Evolutionary conservation across 2,888 invertebrate genomes (phyloP).

Genomic region (Diloba caeruleocephala): DNA sequence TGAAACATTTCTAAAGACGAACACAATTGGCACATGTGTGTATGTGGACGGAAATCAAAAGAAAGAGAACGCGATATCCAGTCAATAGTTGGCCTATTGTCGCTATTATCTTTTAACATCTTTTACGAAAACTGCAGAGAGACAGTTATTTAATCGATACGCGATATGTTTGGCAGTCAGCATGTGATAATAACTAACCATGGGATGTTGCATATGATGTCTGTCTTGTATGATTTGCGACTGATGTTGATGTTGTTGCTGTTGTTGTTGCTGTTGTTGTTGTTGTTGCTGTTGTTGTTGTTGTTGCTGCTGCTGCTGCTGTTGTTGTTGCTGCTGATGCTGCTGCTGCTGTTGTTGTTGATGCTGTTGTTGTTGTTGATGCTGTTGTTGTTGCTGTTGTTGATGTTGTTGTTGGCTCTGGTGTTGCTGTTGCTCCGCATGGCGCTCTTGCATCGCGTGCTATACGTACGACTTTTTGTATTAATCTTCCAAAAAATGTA

Average conservation of each 20-base stretch:
- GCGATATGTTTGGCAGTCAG: no score
- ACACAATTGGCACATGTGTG: no score
- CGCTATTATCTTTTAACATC: no score
- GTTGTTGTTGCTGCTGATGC: conserved; percentile 4
- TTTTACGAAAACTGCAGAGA: no score
- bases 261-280: conserved; percentile 58
- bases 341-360: conserved; percentile 31
- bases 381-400: conserved; percentile 19
- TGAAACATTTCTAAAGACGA: no score
- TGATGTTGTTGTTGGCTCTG: conserved; percentile 43
- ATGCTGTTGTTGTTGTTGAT: conserved; percentile 52
- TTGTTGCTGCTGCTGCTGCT: conserved; percentile 50
- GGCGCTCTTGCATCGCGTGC: conserved; percentile 58
- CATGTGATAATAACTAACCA: conserved; percentile 47
- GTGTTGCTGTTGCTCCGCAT: conserved; percentile 58
- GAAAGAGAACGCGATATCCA: no score
- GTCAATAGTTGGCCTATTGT: no score
- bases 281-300: conserved; percentile 59
- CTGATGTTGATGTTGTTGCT: conserved; percentile 65
- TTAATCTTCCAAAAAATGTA: conserved; percentile 32
- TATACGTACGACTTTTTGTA: conserved; percentile 36
- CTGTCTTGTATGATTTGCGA: conserved; percentile 67
- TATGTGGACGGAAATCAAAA: no score
- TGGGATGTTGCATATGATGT: conserved; percentile 64
- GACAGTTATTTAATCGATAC: no score